These are phyloP conservation scores for Camponotus vicinus DNA, from an alignment of 1,140 invertebrate genomes.

Conservation along the genomic window DNA sequence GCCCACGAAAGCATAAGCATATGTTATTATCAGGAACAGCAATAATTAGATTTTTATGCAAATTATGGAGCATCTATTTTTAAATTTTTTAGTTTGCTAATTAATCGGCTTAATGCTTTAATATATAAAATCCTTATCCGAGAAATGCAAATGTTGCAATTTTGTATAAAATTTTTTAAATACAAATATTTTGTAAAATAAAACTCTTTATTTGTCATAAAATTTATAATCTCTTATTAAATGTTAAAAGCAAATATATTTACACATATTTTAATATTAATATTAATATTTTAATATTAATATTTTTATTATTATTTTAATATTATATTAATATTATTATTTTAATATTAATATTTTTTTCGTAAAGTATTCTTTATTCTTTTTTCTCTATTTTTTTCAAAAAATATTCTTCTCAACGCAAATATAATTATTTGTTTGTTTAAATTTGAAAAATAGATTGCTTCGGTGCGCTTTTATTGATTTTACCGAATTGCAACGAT, in stretches of 20 bases:
- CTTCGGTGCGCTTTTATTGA: too few species aligned
- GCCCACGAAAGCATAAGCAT: slow-evolving; percentile 5
- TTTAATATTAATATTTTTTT: not conserved
- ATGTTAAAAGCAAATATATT: not conserved
- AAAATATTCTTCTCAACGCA: not conserved
- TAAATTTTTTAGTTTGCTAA: not conserved
- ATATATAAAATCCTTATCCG: too few species aligned
- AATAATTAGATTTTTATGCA: slow-evolving; percentile 41
- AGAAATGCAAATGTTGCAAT: not conserved
- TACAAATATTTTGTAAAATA: slow-evolving; percentile 1
- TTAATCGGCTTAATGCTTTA: not conserved
- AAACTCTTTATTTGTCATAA: not conserved
- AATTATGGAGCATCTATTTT: slow-evolving; percentile 7
- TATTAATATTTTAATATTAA: not conserved
- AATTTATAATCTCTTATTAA: not conserved
- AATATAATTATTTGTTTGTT: not conserved
- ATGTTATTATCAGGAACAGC: not conserved
- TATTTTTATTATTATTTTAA: not conserved
- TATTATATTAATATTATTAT: too few species aligned
- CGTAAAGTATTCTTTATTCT: too few species aligned
- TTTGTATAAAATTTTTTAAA: not conserved
- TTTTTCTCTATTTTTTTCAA: too few species aligned
- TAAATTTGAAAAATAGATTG: not conserved
- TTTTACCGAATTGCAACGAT: too few species aligned
- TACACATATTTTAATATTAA: too few species aligned